phyloP scores from a whole-genome alignment of 2,113 vertebrate species.

The Nothobranchius furzeri region DNA sequence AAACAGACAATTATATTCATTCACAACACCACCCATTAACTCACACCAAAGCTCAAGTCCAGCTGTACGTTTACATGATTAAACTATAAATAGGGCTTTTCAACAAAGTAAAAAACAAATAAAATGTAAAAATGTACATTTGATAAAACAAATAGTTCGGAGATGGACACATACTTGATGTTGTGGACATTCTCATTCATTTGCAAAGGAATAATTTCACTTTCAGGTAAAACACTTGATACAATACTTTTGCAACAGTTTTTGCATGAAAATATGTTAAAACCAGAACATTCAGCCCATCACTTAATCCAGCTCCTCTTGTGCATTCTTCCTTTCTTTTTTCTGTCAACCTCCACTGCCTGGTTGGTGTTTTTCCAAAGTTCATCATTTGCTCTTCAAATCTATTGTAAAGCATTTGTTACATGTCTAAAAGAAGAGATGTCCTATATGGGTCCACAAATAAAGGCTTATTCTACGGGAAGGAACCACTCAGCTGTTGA shows the following conservation, averaged over 20 bases:
- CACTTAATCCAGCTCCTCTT: conserved; percentile 30
- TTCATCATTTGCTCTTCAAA: background rate
- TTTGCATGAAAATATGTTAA: background rate
- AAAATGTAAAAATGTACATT: too few relatives aligned
- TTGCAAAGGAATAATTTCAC: conserved; percentile 6
- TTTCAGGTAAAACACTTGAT: background rate
- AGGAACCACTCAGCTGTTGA: background rate
- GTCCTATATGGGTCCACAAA: too few relatives aligned
- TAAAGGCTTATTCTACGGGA: too few relatives aligned
- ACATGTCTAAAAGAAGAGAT: background rate
- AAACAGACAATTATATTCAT: too few relatives aligned
- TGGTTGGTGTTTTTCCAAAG: conserved; percentile 12
- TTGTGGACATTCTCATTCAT: conserved; percentile 1
- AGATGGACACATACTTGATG: conserved; percentile 44
- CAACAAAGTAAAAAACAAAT: too few relatives aligned
- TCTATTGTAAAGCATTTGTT: background rate
- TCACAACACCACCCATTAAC: background rate
- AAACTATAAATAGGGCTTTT: background rate
- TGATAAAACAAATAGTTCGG: background rate
- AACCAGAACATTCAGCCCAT: background rate
- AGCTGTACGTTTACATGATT: background rate
- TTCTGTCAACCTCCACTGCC: conserved; percentile 32
- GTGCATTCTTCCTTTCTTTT: conserved; percentile 31
- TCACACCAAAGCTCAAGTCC: background rate
- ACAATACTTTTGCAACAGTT: conserved; percentile 10